Evolutionary conservation across 1,140 invertebrate species (phyloP), one percentile per base, ranked within the genome.

Genomic region (Campoletis sonorensis): DNA sequence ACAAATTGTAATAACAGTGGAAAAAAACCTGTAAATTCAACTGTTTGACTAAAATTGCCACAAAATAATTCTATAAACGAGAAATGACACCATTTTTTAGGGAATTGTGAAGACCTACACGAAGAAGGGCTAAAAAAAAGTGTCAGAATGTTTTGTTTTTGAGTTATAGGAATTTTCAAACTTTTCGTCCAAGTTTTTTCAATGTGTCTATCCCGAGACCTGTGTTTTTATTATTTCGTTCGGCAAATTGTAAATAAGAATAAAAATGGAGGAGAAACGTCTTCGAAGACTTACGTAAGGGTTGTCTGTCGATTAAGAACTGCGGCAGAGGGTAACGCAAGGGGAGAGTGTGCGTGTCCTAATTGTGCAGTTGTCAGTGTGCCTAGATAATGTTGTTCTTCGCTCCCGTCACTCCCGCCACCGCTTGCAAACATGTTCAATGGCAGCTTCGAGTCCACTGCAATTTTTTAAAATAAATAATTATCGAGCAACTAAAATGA

Each of bases 381-480:
- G 85, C 87, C 84, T 81, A 88, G 83, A 85, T 89, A 90, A 82
- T 89, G 88, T 16, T 89, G 88, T 23, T 90, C 89, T 77, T 90
- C 89, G 27, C 79, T 81, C 78, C 85, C 85, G 70, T 79, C 85
- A 86, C 77, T 80, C 83, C 88, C 88, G 88, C 87, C 86, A 82
- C 87, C 88, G 84, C 84, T 88, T 77, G 86, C 80, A 80, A 88
- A 91, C 81, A 91, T 82, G 84, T 88, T 92, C 88, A 91, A 89
- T 88, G 91, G 91, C 85, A 91, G 54, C 84, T 89, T 90, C 87
- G 89, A 85, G 84, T 92, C 89, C 90, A 90, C 91, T 91, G 90
- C 33, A 91, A 92, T 81, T 64, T 82, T 49, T 72, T 40, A 64
- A 64, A 27, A 82, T 15, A 45, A 79, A 75, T 3, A 26, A 54